Evolutionary conservation across 1,140 invertebrate species (phyloP), one percentile per base, ranked within the genome.

Genomic region (Pinna nobilis): DNA sequence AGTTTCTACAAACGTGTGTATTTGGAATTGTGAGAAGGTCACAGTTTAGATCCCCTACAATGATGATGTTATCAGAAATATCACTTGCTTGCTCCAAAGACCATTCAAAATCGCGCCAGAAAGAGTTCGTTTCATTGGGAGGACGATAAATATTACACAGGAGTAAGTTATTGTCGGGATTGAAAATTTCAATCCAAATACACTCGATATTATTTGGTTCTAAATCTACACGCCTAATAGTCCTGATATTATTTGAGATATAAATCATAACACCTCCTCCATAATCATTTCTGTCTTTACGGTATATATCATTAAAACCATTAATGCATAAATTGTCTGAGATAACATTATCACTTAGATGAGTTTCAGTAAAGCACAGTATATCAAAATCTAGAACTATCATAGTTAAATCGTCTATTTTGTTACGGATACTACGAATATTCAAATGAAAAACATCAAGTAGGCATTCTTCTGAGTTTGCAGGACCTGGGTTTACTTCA

Each of bases 1-100:
- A 41, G 41, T 6, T 39, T 23, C 41, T 1, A 37, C 37, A 39
- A 60, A 30, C 11, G 4, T 32, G 25, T 65, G 61, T 50, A 30
- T 25, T 49, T 32, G 18, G 25, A 15, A 65, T 13, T 5, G 13
- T 33, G 20, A 50, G 20, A 20, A 65, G 35, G 50, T 65, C 61
- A 11, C 49, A 39, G 51, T 70, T 70, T 28, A 70, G n/a, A 70
- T 70, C 55, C 15, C 57, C 67, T 30, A 60, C 32, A 18, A 70
- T 59, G 18, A 70, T 47, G n/a, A 61, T 57, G 18, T 57, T 61
- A 57, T 70, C 67, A 32, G 25, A 61, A n/a, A 18, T 41, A n/a
- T 65, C 61, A 5, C 23, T 50, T n/a, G 41, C 39, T n/a, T 49
- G 35, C 20, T 49, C 37, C 15, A 70, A 23, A 32, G 28, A 44